A percentile compares a stretch with the other conserved stretches of the same genome.
phyloP scores from a whole-genome alignment of 1,140 invertebrate species.

The Rhynchophorus ferrugineus region DNA sequence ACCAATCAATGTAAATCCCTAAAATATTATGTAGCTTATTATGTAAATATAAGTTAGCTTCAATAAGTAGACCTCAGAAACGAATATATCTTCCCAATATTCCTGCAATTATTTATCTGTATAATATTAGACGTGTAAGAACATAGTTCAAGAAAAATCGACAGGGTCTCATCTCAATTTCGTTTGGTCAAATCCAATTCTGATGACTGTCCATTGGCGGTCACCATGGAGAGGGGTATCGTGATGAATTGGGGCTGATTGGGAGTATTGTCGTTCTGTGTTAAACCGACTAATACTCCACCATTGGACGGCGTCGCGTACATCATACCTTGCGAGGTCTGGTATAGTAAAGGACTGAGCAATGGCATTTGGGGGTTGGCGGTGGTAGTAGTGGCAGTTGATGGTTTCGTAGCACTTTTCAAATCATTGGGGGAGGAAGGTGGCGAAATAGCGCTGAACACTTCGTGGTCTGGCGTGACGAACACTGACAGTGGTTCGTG shows the following conservation, averaged over 20 bases:
- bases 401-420: constrained; percentile 3
- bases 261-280: constrained; percentile 31
- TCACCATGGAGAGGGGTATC: constrained; percentile 52
- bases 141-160: no score
- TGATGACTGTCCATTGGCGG: constrained; percentile 41
- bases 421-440: constrained; percentile 17
- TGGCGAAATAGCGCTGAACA: constrained; percentile 21
- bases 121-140: no score
- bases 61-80: no score
- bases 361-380: constrained; percentile 18
- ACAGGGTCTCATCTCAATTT: no score
- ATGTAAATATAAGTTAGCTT: no score
- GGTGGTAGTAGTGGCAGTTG: constrained; percentile 12
- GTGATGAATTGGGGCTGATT: constrained; percentile 51
- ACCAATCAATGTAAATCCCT: no score
- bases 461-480: constrained; percentile 23
- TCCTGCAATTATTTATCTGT: no score
- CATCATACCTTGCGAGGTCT: constrained; percentile 40
- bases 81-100: no score
- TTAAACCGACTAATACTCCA: constrained; percentile 38
- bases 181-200: constrained; percentile 41
- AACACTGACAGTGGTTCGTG: constrained; percentile 23
- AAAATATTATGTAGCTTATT: no score
- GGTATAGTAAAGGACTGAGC: constrained; percentile 37
- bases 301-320: constrained; percentile 38